These are phyloP conservation scores for Chamaedrilus cognettii DNA, from an alignment of 2,888 invertebrate genomes.

Conservation along the genomic window DNA sequence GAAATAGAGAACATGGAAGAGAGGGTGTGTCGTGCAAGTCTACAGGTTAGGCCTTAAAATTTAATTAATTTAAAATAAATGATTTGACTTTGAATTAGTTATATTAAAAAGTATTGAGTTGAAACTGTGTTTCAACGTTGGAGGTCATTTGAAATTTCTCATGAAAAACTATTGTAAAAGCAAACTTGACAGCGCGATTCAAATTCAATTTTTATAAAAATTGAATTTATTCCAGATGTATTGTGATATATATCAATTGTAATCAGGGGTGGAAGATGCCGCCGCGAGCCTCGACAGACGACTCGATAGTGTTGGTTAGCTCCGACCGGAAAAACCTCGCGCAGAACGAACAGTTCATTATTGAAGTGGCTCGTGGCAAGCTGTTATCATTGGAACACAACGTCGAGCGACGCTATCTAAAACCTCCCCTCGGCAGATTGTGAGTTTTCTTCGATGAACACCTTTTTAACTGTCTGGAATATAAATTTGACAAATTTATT, in stretches of 20 bases:
- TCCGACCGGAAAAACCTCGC: constrained; percentile 11
- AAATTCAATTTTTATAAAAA: too few relatives aligned
- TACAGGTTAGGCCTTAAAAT: constrained; percentile 46
- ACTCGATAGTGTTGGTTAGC: constrained; percentile 15
- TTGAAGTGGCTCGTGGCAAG: constrained; percentile 71
- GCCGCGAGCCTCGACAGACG: constrained; percentile 15
- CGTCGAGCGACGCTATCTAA: constrained; percentile 89
- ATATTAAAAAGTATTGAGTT: too few relatives aligned
- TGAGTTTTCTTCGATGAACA: constrained; percentile 34
- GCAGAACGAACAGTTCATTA: constrained; percentile 16
- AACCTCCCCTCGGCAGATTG: constrained; percentile 78
- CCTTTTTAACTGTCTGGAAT: too few relatives aligned
- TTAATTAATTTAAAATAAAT: too few relatives aligned
- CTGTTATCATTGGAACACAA: constrained; percentile 83
- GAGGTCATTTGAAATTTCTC: too few relatives aligned
- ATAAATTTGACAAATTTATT: too few relatives aligned
- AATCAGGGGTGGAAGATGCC: constrained; percentile 29
- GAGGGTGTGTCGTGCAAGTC: constrained; percentile 53
- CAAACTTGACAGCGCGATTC: too few relatives aligned
- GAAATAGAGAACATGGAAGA: constrained; percentile 57
- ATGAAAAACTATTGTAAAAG: too few relatives aligned
- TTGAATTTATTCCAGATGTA: too few relatives aligned
- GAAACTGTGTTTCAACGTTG: too few relatives aligned
- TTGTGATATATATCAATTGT: too few relatives aligned
- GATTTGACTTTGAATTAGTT: too few relatives aligned